Conservation (phyloP, 2,888 invertebrate species). For the Lasioglossum lativentre region DNA sequence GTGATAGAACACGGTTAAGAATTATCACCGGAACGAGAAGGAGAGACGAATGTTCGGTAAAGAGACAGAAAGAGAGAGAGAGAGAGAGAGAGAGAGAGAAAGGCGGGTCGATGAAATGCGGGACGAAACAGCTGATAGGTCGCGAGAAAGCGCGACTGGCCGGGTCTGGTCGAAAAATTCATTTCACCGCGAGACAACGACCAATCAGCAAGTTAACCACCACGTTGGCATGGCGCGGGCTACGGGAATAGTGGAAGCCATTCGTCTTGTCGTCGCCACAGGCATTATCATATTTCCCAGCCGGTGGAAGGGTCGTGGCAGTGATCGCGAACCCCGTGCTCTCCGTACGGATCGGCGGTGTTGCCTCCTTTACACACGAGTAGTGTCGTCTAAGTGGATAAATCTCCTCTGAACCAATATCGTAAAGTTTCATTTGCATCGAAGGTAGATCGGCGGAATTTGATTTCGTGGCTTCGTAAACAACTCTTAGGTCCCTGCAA, state of each 20-base stretch:
- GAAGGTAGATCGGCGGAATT: constrained; percentile 71
- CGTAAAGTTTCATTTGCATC: constrained; percentile 81
- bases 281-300: constrained; percentile 80
- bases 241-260: constrained; percentile 71
- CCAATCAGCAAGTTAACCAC: constrained; percentile 79
- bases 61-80: constrained; percentile 45
- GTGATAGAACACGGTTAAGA: constrained; percentile 53
- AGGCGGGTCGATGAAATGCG: constrained; percentile 69
- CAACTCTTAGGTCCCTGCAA: constrained; percentile 68
- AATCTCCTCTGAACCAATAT: constrained; percentile 79
- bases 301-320: constrained; percentile 58
- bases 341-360: constrained; percentile 30
- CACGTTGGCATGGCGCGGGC: constrained; percentile 70
- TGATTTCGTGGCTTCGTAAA: constrained; percentile 76
- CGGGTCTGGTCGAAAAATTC: constrained; percentile 72
- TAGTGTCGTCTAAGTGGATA: constrained; percentile 75
- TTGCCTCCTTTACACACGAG: constrained; percentile 67
- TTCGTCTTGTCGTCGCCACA: constrained; percentile 78
- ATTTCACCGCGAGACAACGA: constrained; percentile 71
- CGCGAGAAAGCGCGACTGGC: constrained; percentile 47
- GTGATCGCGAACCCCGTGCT: constrained; percentile 58
- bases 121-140: constrained; percentile 48
- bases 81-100: not conserved
- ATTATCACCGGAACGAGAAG: constrained; percentile 61
- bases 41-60: constrained; percentile 32